Evolutionary conservation across 2,113 vertebrate species (phyloP), one percentile per base, ranked within the genome.

Genomic region (Gorsachius goisagi): DNA sequence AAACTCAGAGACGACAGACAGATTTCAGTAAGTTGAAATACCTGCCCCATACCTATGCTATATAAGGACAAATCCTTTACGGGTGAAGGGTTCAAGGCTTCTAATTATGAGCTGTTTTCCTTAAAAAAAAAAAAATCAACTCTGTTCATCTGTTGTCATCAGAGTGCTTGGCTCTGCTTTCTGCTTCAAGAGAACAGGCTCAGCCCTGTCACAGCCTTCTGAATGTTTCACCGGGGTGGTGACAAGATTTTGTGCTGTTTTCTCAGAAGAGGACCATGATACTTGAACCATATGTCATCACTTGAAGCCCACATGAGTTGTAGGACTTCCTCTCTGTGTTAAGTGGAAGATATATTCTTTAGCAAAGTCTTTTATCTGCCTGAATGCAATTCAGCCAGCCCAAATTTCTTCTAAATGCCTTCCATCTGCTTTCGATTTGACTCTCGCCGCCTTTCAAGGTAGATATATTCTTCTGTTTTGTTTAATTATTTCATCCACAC

Each of bases 231-330:
- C 63, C 2, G 0, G 80, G 93, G 93, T 96, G 97, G 96, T 97
- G 96, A 97, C 95, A 97, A 97, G 71, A 35, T 85, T 95, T 88
- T 97, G 93, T 80, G 85, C 82, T 87, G 73, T 77, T 96, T 96
- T 60, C 90, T 96, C 95, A 93, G 94, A 95, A 89, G 79, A 97
- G 47, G 88, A 90, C 92, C 85, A 37, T 26, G 94, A 94, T 96
- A 95, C 94, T 97, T 95, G 96, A 97, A 97, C 93, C 88, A 41
- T 92, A 89, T 97, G 96, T 97, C 97, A 97, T 95, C 96, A 96
- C 97, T 85, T 91, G 96, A 90, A 95, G 95, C 92, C 96, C 91
- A 95, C 94, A 96, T 97, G 92, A 97, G 83, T 95, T 96, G 92
- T 94, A 96, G 94, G 89, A 89, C 96, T 97, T 97, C 94, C 96